Percentiles rank a stretch among this genome's conserved stretches.
Evolutionary conservation across 2,113 vertebrate genomes (phyloP).

Genomic region (Theristicus caerulescens): DNA sequence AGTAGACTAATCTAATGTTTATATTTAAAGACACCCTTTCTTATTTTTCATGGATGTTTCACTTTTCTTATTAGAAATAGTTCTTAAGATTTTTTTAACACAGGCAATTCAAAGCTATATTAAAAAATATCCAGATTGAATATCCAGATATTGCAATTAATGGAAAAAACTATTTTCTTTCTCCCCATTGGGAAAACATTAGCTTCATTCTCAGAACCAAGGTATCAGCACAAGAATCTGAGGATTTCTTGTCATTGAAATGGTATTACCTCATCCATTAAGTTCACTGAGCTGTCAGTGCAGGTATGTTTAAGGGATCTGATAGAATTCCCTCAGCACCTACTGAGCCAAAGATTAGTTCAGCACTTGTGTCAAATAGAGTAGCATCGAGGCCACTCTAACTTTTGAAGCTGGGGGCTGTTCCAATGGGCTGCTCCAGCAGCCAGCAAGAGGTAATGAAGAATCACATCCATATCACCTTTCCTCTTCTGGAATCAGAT

Average conservation of each 20-base stretch:
- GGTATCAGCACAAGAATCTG: conserved; percentile 16
- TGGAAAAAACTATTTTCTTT: background rate
- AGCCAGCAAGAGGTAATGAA: background rate
- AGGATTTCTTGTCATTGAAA: conserved; percentile 14
- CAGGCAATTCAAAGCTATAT: background rate
- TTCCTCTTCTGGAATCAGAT: background rate
- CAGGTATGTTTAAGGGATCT: conserved; percentile 1
- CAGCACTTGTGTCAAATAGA: background rate
- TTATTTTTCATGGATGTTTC: background rate
- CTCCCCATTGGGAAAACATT: background rate
- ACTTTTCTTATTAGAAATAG: background rate
- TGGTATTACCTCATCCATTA: background rate
- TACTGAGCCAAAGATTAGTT: background rate
- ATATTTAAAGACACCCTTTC: background rate
- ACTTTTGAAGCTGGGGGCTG: background rate
- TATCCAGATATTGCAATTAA: conserved; percentile 16
- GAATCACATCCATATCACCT: background rate
- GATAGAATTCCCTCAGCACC: conserved; percentile 10
- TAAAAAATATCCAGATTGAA: background rate
- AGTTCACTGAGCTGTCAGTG: background rate
- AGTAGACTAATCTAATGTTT: background rate
- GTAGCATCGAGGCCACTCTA: background rate
- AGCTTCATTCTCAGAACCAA: background rate
- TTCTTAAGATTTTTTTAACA: background rate
- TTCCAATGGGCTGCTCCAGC: background rate